A percentile compares a stretch with the other conserved stretches of the same genome.
Conservation (phyloP, 2,888 invertebrate genomes). For the Trachelus stipa region DNA sequence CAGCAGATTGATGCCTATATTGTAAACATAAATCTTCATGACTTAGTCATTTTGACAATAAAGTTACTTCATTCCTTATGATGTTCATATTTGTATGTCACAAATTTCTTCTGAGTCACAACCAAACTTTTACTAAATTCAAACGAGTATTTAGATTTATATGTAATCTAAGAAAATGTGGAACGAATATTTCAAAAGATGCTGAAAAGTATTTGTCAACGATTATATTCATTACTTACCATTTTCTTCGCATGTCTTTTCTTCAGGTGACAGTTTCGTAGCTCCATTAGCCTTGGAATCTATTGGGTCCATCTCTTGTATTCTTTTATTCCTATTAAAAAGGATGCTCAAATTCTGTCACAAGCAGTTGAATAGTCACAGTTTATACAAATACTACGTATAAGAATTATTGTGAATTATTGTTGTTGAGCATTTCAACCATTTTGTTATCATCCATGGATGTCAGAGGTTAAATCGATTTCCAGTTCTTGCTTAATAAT, state of each 20-base stretch:
- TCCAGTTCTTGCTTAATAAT: conserved; percentile 20
- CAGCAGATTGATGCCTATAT: background rate
- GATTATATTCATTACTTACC: background rate
- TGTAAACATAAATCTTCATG: background rate
- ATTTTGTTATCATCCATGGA: conserved; percentile 32
- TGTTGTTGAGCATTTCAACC: conserved; percentile 28
- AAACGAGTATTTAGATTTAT: too few species aligned
- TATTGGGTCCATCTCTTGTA: background rate
- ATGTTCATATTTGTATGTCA: background rate
- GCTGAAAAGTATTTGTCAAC: background rate
- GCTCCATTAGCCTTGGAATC: background rate
- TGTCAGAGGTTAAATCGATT: conserved; percentile 44
- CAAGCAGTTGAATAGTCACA: background rate
- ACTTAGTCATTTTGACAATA: background rate
- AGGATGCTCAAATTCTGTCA: background rate
- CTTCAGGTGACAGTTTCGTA: background rate
- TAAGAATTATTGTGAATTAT: conserved; percentile 11
- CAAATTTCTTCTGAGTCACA: too few species aligned
- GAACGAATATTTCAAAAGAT: background rate
- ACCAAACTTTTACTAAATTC: too few species aligned
- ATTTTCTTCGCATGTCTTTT: background rate
- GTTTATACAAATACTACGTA: conserved; percentile 7
- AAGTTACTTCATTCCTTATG: background rate
- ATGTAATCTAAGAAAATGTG: background rate
- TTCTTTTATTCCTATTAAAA: background rate